Evolutionary conservation across 2,797 vertebrate genomes (phyloP).

Genomic region (Enteromius unitaeniatus): DNA sequence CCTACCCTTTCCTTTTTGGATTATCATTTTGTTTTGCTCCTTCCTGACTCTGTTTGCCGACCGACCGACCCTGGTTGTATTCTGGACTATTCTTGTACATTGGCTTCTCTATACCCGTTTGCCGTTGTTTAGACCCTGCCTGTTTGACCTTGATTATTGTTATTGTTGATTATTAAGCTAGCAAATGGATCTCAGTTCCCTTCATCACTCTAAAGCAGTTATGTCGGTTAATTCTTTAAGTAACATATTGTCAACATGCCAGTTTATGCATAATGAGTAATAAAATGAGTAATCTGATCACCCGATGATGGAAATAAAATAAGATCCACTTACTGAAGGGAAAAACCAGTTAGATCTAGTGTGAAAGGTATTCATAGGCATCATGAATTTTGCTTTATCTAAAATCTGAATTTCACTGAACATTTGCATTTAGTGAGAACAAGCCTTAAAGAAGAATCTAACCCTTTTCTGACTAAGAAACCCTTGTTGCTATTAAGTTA

Average conservation of each 20-base stretch:
- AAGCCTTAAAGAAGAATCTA: neutral
- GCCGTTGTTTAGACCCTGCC: no score
- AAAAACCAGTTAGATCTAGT: neutral
- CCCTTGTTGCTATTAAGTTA: neutral
- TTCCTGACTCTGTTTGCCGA: no score
- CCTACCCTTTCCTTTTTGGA: no score
- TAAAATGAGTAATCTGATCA: neutral
- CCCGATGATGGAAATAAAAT: neutral
- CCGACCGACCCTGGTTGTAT: no score
- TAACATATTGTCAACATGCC: neutral
- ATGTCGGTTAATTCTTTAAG: neutral
- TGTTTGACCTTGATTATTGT: no score
- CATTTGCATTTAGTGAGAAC: neutral
- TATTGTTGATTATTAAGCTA: no score
- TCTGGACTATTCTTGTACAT: no score
- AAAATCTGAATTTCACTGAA: neutral
- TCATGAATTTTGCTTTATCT: neutral
- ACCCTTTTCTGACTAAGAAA: neutral
- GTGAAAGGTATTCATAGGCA: neutral
- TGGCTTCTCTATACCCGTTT: no score
- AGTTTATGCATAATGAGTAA: neutral
- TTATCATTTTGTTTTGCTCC: no score
- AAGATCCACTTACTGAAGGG: neutral
- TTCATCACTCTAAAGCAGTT: neutral
- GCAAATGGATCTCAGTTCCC: no score